Conservation (phyloP, 1,140 invertebrate genomes). For the Megalonaias nervosa region DNA sequence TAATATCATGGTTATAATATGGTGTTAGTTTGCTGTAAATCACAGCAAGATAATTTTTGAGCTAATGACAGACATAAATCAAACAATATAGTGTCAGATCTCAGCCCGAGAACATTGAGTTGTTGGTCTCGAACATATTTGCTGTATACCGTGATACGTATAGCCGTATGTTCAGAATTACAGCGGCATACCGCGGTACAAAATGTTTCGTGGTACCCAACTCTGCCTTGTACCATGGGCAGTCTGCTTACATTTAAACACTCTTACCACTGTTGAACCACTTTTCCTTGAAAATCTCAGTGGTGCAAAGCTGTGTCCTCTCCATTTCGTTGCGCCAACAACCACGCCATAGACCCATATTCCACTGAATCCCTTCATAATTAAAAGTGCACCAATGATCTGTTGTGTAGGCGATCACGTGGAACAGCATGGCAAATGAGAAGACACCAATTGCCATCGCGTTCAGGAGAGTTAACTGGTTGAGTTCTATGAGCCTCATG, state of each 20-base stretch:
- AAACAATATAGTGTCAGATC: no score
- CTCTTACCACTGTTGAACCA: slow-evolving; percentile 28
- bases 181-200: no score
- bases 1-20: no score
- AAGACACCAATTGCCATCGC: slow-evolving; percentile 20
- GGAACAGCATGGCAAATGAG: slow-evolving; percentile 27
- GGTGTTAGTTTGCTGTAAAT: no score
- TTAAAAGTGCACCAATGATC: slow-evolving; percentile 27
- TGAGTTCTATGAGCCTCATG: slow-evolving; percentile 24
- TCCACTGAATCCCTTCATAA: slow-evolving; percentile 16
- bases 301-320: slow-evolving; percentile 7
- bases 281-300: slow-evolving; percentile 25
- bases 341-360: slow-evolving; percentile 31
- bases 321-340: slow-evolving; percentile 4
- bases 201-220: no score
- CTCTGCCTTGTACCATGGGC: no score
- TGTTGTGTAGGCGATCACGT: slow-evolving; percentile 32
- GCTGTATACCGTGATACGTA: no score
- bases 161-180: no score
- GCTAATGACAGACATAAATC: no score
- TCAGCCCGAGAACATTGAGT: no score
- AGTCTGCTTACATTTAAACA: not conserved
- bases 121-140: no score
- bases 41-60: no score
- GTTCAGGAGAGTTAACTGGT: slow-evolving; percentile 28